Base-by-base conservation (phyloP, 2,888 invertebrate genomes). In the Nebria brevicollis region DNA sequence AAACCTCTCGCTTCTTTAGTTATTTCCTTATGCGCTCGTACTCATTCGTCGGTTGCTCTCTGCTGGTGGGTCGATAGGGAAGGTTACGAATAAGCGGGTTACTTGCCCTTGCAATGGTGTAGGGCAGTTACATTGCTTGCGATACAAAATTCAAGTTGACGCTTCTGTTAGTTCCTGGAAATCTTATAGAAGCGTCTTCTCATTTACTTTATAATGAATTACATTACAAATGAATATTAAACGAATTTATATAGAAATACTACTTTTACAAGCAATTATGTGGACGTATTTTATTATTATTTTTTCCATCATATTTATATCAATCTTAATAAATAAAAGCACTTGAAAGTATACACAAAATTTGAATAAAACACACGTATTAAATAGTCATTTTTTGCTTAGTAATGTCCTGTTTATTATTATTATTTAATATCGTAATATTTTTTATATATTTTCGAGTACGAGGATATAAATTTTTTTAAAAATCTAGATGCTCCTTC, bases 51-150 rank as follows among this genome's bases (percentile, higher is more conserved):
- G 54, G 54, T 11, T 4, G 34, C 34, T 34, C 34, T 34, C 34
- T 34, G 34, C 8, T 54, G 54, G 7, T 54, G 54, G 54, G 54
- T 54, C 54, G 54, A 54, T 54, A 54, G 8, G 54, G 54, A 54
- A 54, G 54, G 54, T 54, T 8, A 8, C 54, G 54, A 8, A 54
- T 54, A 26, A 68, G 26, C 68, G 68, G 26, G 68, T 68, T 68
- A 68, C 68, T 68, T 68, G 68, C 26, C 68, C 68, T 68, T 68
- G 26, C n/a, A 68, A 68, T 68, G 68, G 20, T 26, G 6, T 68
- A 68, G 68, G 68, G 68, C 68, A 68, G 68, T 68, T 68, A 68
- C 68, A 68, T 13, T 7, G 25, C 15, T 20, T 13, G 66, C 25
- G 5, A 10, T 10, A 43, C 43, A 43, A 43, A 43, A 43, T 43